Conservation (phyloP, 1,140 invertebrate species). For the Ips typographus region DNA sequence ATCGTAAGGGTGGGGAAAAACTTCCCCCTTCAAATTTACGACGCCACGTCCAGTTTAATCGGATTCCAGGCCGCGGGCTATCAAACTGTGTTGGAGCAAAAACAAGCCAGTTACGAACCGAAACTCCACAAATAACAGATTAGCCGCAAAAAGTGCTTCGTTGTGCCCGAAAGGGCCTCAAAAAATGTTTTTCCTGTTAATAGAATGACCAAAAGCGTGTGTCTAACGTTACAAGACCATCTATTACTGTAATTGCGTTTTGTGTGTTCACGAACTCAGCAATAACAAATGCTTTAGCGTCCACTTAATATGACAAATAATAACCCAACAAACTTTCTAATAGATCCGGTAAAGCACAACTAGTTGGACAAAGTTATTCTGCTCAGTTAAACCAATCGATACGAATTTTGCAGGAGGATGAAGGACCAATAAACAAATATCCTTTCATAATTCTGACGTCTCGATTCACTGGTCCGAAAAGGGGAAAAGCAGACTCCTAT, state of each 20-base stretch:
- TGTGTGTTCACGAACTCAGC: too few relatives aligned
- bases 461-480: not conserved
- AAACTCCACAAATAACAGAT: conserved; percentile 16
- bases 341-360: too few relatives aligned
- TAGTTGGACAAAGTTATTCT: too few relatives aligned
- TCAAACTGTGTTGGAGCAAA: conserved; percentile 19
- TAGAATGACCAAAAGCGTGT: not conserved
- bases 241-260: not conserved
- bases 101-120: conserved; percentile 16
- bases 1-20: too few relatives aligned
- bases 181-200: conserved; percentile 9
- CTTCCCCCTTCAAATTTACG: not conserved
- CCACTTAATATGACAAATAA: too few relatives aligned
- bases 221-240: not conserved
- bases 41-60: conserved; percentile 13
- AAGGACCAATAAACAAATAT: too few relatives aligned
- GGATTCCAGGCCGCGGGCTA: conserved; percentile 13
- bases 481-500: not conserved
- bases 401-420: too few relatives aligned
- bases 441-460: too few relatives aligned
- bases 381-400: too few relatives aligned
- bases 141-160: conserved; percentile 8
- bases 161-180: not conserved
- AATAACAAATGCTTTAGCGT: too few relatives aligned
- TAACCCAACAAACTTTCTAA: too few relatives aligned